Conservation (phyloP, 1,140 invertebrate genomes). For the Plectus sambesii region DNA sequence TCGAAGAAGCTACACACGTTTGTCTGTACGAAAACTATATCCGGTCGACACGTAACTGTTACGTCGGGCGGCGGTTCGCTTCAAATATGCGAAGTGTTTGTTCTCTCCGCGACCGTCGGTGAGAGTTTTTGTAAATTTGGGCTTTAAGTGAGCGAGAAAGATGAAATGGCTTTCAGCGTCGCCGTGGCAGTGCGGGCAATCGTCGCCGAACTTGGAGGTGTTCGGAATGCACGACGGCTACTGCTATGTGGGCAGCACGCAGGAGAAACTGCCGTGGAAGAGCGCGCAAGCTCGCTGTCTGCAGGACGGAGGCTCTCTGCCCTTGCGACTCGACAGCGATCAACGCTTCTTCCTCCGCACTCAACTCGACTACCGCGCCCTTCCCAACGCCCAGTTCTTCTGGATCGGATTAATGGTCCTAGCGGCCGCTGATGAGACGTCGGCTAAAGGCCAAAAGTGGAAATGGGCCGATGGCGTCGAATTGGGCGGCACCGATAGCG, state of each 20-base stretch:
- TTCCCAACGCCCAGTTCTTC: conserved; percentile 16
- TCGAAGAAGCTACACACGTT: too few relatives aligned
- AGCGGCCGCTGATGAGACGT: too few relatives aligned
- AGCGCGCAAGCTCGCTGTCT: conserved; percentile 25
- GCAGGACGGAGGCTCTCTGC: conserved; percentile 22
- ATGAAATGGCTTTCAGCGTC: conserved; percentile 30
- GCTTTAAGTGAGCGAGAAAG: too few relatives aligned
- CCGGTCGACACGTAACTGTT: too few relatives aligned
- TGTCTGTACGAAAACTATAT: too few relatives aligned
- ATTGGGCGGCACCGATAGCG: conserved; percentile 12
- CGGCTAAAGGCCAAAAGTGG: too few relatives aligned
- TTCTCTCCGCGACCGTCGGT: conserved; percentile 26
- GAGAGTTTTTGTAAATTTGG: conserved; percentile 8
- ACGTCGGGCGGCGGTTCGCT: too few relatives aligned
- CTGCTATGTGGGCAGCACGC: conserved; percentile 17
- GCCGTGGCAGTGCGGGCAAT: conserved; percentile 26
- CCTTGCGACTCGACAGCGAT: conserved; percentile 15
- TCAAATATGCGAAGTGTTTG: conserved; percentile 19
- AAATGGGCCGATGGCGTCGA: conserved; percentile 22
- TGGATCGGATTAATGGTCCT: conserved; percentile 19
- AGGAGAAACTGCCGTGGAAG: conserved; percentile 24
- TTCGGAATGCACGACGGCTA: conserved; percentile 22
- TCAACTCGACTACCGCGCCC: conserved; percentile 9
- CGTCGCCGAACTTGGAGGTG: conserved; percentile 27
- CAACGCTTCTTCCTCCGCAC: conserved; percentile 15